Evolutionary conservation across 2,888 invertebrate species (phyloP).

Genomic region (Crepidodera aurea): DNA sequence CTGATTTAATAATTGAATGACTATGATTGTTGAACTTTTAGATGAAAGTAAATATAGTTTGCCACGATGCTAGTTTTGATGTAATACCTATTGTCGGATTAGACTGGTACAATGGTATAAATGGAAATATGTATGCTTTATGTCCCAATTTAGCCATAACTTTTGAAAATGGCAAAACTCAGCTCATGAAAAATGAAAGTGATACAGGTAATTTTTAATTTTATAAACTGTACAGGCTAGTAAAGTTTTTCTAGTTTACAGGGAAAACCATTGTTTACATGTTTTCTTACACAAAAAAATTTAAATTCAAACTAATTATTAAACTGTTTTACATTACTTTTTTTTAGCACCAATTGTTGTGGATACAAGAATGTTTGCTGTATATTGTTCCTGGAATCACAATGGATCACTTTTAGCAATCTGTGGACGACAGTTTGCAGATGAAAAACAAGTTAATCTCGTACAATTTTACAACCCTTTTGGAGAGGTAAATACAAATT

Average conservation of each 20-base stretch:
- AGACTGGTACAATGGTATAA: constrained; percentile 86
- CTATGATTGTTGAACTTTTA: too few relatives aligned
- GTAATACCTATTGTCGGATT: constrained; percentile 73
- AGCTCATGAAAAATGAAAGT: constrained; percentile 88
- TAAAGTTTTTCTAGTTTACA: too few relatives aligned
- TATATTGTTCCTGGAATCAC: constrained; percentile 92
- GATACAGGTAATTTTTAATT: constrained; percentile 74
- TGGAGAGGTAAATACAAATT: constrained; percentile 78
- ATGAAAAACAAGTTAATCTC: constrained; percentile 75
- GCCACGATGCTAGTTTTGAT: constrained; percentile 55
- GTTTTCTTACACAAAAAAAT: too few relatives aligned
- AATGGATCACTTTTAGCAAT: constrained; percentile 89
- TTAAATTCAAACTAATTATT: too few relatives aligned
- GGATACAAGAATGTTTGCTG: constrained; percentile 82
- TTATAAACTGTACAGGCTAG: neutral
- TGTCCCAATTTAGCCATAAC: constrained; percentile 85
- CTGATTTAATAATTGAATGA: too few relatives aligned
- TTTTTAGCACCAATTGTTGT: constrained; percentile 78
- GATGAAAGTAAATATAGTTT: constrained; percentile 80
- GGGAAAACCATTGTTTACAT: too few relatives aligned
- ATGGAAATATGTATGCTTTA: constrained; percentile 72
- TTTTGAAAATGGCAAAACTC: constrained; percentile 86
- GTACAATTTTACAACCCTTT: constrained; percentile 90
- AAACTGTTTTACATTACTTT: too few relatives aligned
- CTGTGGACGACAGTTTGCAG: constrained; percentile 73